These are phyloP conservation scores for Penaeus chinensis DNA, from an alignment of 1,140 invertebrate species.

Conservation along the genomic window DNA sequence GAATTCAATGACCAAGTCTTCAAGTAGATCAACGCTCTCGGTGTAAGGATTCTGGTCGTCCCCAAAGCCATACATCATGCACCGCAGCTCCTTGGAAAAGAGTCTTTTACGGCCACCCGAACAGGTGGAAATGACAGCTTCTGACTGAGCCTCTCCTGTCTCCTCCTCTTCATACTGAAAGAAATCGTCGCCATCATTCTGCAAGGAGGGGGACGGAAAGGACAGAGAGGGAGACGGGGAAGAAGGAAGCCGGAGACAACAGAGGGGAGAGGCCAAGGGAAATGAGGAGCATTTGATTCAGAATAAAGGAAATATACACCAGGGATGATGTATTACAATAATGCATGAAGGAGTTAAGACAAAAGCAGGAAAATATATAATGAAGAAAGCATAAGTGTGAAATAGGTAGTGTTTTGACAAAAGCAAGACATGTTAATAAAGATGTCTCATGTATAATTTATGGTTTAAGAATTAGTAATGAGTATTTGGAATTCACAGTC, in stretches of 20 bases:
- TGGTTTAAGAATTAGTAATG: too few relatives aligned
- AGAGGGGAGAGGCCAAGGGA: background rate
- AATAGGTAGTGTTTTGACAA: too few relatives aligned
- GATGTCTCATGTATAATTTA: too few relatives aligned
- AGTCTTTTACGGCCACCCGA: slow-evolving; percentile 79
- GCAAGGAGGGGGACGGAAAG: background rate
- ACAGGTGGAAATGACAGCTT: slow-evolving; percentile 46
- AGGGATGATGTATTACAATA: background rate
- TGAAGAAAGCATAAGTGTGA: too few relatives aligned
- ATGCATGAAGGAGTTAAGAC: too few relatives aligned
- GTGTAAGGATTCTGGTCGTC: slow-evolving; percentile 99
- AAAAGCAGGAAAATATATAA: too few relatives aligned
- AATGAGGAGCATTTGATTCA: background rate
- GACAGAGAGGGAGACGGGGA: background rate
- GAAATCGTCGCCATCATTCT: slow-evolving; percentile 40
- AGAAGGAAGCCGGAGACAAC: background rate
- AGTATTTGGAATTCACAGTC: too few relatives aligned
- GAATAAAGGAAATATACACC: too few relatives aligned
- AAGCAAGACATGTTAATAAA: too few relatives aligned
- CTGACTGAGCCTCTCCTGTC: slow-evolving; percentile 55
- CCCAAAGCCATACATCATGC: slow-evolving; percentile 99
- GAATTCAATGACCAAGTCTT: slow-evolving; percentile 98
- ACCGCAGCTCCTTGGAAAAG: slow-evolving; percentile 91
- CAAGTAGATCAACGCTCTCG: slow-evolving; percentile 96
- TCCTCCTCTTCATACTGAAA: slow-evolving; percentile 64